Evolutionary conservation across 2,113 vertebrate species (phyloP).

Genomic region (Bos javanicus): DNA sequence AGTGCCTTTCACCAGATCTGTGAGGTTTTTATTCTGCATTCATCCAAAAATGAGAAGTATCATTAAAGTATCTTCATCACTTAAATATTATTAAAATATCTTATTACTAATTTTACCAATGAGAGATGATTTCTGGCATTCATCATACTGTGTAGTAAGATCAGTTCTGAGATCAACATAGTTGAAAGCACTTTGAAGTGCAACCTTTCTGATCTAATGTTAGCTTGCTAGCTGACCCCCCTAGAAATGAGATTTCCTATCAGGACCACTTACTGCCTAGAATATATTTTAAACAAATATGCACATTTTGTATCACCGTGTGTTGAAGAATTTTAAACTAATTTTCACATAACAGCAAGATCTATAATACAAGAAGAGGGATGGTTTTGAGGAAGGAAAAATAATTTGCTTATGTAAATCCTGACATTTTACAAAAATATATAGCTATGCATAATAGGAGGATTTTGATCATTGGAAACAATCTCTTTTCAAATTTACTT

Average conservation of each 20-base stretch:
- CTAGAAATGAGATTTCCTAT: neutral
- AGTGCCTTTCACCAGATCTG: neutral
- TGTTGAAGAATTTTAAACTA: neutral
- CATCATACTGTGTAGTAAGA: neutral
- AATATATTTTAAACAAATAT: neutral
- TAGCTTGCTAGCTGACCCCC: neutral
- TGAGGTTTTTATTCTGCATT: neutral
- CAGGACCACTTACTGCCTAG: neutral
- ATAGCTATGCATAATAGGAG: neutral
- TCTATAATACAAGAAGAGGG: neutral
- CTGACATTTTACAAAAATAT: slow-evolving; percentile 21
- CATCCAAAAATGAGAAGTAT: neutral
- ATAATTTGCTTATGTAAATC: slow-evolving; percentile 39
- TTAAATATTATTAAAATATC: neutral
- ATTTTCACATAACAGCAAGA: neutral
- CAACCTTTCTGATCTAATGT: neutral
- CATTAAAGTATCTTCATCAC: neutral
- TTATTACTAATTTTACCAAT: neutral
- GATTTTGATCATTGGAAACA: neutral
- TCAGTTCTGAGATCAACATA: neutral
- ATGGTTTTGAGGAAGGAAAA: slow-evolving; percentile 8
- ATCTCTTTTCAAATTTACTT: neutral
- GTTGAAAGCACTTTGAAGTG: neutral
- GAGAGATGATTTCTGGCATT: neutral
- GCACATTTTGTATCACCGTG: neutral